Evolutionary conservation across 92 coral and sea anemone genomes (phyloP).

Genomic region (Hydrozoanthus gracilis): DNA sequence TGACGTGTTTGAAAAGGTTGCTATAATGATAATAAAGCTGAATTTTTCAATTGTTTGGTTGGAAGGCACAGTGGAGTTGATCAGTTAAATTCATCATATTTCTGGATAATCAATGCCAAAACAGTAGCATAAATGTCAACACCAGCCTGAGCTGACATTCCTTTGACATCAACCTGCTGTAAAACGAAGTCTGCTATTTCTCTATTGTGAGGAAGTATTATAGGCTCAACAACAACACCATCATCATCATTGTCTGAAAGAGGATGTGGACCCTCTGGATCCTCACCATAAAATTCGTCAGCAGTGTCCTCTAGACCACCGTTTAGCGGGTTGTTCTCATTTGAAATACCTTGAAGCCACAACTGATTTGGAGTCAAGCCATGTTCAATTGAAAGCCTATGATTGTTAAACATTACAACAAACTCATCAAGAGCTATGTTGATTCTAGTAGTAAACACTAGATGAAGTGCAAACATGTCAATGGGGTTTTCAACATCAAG

Average conservation of each 20-base stretch:
- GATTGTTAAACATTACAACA: slow-evolving; percentile 49
- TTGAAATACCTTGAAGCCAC: slow-evolving; percentile 72
- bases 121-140: slow-evolving; percentile 59
- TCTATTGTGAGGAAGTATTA: slow-evolving; percentile 52
- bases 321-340: slow-evolving; percentile 67
- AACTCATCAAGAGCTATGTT: slow-evolving; percentile 66
- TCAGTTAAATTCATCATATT: slow-evolving; percentile 35
- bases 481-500: slow-evolving; percentile 61
- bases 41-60: slow-evolving; percentile 11
- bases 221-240: slow-evolving; percentile 67
- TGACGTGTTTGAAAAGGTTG: slow-evolving; percentile 13
- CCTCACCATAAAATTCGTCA: slow-evolving; percentile 64
- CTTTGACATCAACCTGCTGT: slow-evolving; percentile 51
- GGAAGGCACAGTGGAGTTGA: slow-evolving; percentile 16
- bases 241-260: slow-evolving; percentile 57
- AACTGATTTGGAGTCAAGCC: slow-evolving; percentile 74
- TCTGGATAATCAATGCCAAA: slow-evolving; percentile 43
- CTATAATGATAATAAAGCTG: slow-evolving; percentile 15
- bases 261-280: slow-evolving; percentile 66
- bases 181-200: slow-evolving; percentile 42
- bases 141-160: slow-evolving; percentile 50
- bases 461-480: slow-evolving; percentile 41
- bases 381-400: slow-evolving; percentile 47
- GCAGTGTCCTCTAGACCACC: slow-evolving; percentile 51
- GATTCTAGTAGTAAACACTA: slow-evolving; percentile 59